These are phyloP conservation scores for Rhinoderma darwinii DNA, from an alignment of 2,113 vertebrate species.

Conservation along the genomic window DNA sequence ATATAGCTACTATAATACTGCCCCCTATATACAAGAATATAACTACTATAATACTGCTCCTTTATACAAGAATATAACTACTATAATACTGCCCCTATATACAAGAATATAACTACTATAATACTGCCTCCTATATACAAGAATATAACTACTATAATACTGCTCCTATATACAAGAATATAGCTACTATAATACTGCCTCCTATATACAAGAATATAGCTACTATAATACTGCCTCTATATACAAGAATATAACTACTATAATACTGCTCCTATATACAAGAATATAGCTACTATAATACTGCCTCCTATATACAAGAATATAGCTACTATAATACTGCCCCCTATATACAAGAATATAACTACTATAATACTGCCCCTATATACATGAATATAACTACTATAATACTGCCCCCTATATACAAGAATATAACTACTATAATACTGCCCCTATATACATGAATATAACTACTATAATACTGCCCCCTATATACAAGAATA, in stretches of 20 bases:
- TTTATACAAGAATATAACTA: not conserved
- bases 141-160: not conserved
- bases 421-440: no score
- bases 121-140: not conserved
- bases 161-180: no score
- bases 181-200: not conserved
- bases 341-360: no score
- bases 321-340: conserved; percentile 4
- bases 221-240: not conserved
- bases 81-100: not conserved
- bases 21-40: not conserved
- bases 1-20: no score
- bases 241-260: conserved; percentile 1
- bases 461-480: no score
- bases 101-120: conserved; percentile 18
- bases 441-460: not conserved
- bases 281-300: conserved; percentile 9
- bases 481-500: not conserved
- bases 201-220: not conserved
- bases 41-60: not conserved
- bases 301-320: not conserved
- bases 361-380: conserved; percentile 7
- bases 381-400: not conserved
- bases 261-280: not conserved
- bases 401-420: not conserved